Evolutionary conservation across 2,113 vertebrate genomes (phyloP).

Genomic region (Kryptolebias marmoratus): DNA sequence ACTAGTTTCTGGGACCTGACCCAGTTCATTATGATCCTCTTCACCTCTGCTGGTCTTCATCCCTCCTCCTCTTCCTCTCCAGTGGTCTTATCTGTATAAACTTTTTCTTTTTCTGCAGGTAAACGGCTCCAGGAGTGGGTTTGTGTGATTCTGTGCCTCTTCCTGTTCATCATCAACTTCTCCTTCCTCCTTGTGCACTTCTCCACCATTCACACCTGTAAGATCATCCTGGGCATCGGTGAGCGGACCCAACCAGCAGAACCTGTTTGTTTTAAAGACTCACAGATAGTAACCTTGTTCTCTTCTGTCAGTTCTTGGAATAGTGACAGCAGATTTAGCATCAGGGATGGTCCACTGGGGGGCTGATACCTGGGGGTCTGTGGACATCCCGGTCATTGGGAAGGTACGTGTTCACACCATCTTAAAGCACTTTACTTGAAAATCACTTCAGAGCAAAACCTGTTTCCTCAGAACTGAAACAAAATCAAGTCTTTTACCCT

Average conservation of each 20-base stretch:
- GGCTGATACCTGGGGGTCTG: slow-evolving; percentile 86
- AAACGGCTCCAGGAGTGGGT: slow-evolving; percentile 76
- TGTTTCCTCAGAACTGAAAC: background rate
- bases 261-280: fast-evolving
- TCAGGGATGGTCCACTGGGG: slow-evolving; percentile 83
- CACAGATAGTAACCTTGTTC: background rate
- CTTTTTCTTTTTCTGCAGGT: slow-evolving; percentile 35
- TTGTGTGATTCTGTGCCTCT: slow-evolving; percentile 76
- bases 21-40: slow-evolving; percentile 35
- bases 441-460: background rate
- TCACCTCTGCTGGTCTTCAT: background rate
- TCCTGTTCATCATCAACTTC: slow-evolving; percentile 76
- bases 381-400: slow-evolving; percentile 88
- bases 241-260: slow-evolving; percentile 21
- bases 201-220: slow-evolving; percentile 73
- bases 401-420: slow-evolving; percentile 73
- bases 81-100: background rate
- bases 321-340: slow-evolving; percentile 87
- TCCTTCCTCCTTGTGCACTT: slow-evolving; percentile 74
- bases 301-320: slow-evolving; percentile 78
- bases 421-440: no score
- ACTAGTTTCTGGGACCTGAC: slow-evolving; percentile 33
- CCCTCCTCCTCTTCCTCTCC: background rate
- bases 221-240: slow-evolving; percentile 74
- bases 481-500: no score